phyloP scores from a whole-genome alignment of 2,113 vertebrate species.

The Vulpes lagopus region DNA sequence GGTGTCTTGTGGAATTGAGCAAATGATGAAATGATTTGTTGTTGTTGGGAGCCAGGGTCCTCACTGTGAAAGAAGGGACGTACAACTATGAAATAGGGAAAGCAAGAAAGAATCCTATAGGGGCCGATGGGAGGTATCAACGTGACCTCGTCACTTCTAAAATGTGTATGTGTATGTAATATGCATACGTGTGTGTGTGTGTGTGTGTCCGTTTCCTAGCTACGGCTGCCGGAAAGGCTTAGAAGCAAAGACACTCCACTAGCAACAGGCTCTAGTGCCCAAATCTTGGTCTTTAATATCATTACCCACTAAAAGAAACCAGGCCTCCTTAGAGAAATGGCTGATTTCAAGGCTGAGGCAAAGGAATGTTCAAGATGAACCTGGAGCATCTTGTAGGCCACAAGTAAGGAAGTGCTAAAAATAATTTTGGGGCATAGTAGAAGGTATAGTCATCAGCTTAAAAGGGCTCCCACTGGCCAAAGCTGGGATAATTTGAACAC shows the following conservation, averaged over 20 bases:
- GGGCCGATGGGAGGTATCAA: not conserved
- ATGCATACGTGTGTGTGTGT: not conserved
- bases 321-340: not conserved
- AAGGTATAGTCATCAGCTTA: not conserved
- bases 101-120: not conserved
- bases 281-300: not conserved
- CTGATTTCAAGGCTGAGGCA: not conserved
- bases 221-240: not conserved
- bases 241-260: not conserved
- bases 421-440: not conserved
- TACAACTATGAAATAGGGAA: not conserved
- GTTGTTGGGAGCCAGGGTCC: not conserved
- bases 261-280: not conserved
- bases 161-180: not conserved
- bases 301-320: not conserved
- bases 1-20: not conserved
- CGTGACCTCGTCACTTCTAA: constrained; percentile 1
- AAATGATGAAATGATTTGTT: not conserved
- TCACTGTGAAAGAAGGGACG: not conserved
- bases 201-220: not conserved
- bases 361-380: not conserved
- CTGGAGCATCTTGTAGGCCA: not conserved
- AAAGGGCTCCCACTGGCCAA: not conserved
- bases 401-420: not conserved
- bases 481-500: not conserved